Conservation (phyloP, 2,888 invertebrate species). For the Clistopyga incitator region DNA sequence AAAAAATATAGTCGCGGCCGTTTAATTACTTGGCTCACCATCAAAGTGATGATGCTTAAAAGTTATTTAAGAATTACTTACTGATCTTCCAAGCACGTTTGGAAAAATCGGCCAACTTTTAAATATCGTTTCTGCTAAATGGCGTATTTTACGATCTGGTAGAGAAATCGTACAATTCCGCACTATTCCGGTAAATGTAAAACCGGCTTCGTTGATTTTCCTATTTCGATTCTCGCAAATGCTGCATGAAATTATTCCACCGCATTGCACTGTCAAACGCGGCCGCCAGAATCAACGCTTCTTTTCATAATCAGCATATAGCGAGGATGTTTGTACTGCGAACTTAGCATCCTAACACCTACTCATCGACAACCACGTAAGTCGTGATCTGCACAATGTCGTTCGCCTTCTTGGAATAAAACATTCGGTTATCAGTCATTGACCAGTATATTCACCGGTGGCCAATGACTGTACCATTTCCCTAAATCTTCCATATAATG, state of each 20-base stretch:
- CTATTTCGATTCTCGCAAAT: slow-evolving; percentile 5
- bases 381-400: neutral
- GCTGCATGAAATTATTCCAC: neutral
- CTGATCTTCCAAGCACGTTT: too few relatives aligned
- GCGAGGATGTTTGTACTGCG: neutral
- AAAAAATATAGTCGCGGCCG: too few relatives aligned
- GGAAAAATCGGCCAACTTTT: too few relatives aligned
- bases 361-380: neutral
- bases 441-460: neutral
- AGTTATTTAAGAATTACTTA: too few relatives aligned
- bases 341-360: neutral
- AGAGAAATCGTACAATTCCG: neutral
- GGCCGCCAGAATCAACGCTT: neutral
- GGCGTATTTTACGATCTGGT: too few relatives aligned
- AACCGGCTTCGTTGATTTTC: neutral
- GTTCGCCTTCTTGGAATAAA: neutral
- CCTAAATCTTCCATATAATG: neutral
- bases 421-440: neutral
- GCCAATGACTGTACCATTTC: neutral
- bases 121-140: too few relatives aligned
- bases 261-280: neutral
- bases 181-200: neutral
- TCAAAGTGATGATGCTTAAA: too few relatives aligned
- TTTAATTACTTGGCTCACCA: too few relatives aligned
- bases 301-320: neutral